Evolutionary conservation across 2,888 invertebrate species (phyloP).

Genomic region (Synergus japonicus): DNA sequence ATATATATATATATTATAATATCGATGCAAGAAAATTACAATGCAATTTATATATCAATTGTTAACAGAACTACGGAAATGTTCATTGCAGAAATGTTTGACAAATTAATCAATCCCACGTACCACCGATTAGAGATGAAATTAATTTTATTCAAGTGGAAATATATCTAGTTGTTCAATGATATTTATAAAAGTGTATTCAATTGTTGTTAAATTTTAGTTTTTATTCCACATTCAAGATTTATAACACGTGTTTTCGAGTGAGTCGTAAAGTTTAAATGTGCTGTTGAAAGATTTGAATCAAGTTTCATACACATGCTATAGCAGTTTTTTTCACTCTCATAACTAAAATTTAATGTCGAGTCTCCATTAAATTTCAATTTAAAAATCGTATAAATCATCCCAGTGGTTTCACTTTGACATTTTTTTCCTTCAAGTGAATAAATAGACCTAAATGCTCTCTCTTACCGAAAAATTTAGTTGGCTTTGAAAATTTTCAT

Average conservation of each 20-base stretch:
- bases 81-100: background rate
- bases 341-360: background rate
- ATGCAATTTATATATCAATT: constrained; percentile 4
- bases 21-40: background rate
- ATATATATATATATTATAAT: background rate
- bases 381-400: background rate
- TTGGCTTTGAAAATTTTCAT: background rate
- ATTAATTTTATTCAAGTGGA: background rate
- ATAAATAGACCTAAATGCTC: background rate
- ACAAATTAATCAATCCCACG: background rate
- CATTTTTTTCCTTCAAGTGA: background rate
- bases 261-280: background rate
- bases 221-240: background rate
- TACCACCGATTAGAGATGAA: background rate
- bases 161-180: background rate
- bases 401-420: background rate
- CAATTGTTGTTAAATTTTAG: too few species aligned
- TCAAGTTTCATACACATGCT: background rate
- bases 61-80: background rate
- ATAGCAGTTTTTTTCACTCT: background rate
- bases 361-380: background rate
- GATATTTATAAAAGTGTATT: too few species aligned
- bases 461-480: background rate
- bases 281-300: background rate
- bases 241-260: background rate